Evolutionary conservation across 2,888 invertebrate genomes (phyloP).

Genomic region (Idaea straminata): DNA sequence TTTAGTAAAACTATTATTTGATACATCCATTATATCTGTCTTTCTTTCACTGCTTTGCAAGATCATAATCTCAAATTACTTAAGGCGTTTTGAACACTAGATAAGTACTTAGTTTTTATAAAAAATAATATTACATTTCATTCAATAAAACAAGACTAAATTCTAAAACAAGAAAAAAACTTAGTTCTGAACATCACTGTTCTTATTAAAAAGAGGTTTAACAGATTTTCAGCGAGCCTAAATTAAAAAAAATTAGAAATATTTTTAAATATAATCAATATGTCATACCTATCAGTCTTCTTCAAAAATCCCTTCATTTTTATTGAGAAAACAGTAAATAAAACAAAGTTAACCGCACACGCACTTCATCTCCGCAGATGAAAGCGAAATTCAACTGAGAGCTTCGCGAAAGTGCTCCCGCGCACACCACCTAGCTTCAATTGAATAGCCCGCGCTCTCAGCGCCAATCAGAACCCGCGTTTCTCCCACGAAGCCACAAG

Average conservation of each 20-base stretch:
- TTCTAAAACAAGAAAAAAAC: too few relatives aligned
- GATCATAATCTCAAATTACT: too few relatives aligned
- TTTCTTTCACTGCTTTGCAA: too few relatives aligned
- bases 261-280: not conserved
- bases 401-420: conserved; percentile 71
- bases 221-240: not conserved
- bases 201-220: too few relatives aligned
- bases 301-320: conserved; percentile 19
- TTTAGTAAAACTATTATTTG: too few relatives aligned
- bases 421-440: conserved; percentile 54
- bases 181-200: too few relatives aligned
- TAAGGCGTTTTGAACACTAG: too few relatives aligned
- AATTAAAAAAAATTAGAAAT: conserved; percentile 7
- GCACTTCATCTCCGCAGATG: conserved; percentile 61
- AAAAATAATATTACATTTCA: too few relatives aligned
- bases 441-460: conserved; percentile 68
- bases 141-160: too few relatives aligned
- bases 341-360: conserved; percentile 34
- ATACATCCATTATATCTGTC: too few relatives aligned
- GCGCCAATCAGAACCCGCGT: conserved; percentile 53
- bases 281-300: conserved; percentile 26
- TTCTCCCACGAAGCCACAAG: conserved; percentile 59
- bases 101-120: too few relatives aligned
- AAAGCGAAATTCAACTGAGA: conserved; percentile 66
- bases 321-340: conserved; percentile 8